Base-by-base conservation (phyloP, 1,140 invertebrate species). In the Solenopsis fugax region DNA sequence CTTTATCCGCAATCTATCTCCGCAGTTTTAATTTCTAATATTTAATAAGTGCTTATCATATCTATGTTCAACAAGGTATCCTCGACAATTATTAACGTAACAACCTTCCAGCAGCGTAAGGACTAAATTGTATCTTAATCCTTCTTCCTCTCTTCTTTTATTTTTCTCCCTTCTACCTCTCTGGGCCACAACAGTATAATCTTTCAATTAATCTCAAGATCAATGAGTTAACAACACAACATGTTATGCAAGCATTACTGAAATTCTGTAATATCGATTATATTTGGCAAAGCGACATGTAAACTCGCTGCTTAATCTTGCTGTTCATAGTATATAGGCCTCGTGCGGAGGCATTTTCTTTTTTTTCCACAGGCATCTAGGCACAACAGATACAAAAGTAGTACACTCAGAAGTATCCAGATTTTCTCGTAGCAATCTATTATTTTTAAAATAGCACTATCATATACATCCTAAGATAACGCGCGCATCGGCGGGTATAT, bases 101-200 rank as follows among this genome's bases (percentile, higher is more conserved):
- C 94, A 95, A 94, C 93, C 93, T 94, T 94, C 94, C 94, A 95
- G 94, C 94, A 95, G 95, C 93, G 90, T 88, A 92, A 93, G 92
- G 86, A 93, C 67, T 93, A 91, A 92, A 85, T 69, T 71, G 90
- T 94, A 77, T 94, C 91, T 65, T 91, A 88, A 29, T 91, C 89
- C 90, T 84, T 56, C 87, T 78, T 60, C 88, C 87, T 78, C 92
- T 87, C 2, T 93, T 91, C n/a, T 87, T 87, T 34, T 73, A 37
- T 24, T 62, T 34, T 85, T 78, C 21, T 87, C 82, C n/a, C 88
- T 73, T 52, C 87, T 73, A 37, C 89, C 80, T 86, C 87, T 86
- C 86, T 92, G 88, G 85, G 90, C 89, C 88, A 89, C 89, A 85
- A 93, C 86, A 91, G 82, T 91, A 87, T 87, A 90, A 87, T 88